Conservation (phyloP, 2,797 vertebrate genomes). For the Scolopax bukidnonensis region DNA sequence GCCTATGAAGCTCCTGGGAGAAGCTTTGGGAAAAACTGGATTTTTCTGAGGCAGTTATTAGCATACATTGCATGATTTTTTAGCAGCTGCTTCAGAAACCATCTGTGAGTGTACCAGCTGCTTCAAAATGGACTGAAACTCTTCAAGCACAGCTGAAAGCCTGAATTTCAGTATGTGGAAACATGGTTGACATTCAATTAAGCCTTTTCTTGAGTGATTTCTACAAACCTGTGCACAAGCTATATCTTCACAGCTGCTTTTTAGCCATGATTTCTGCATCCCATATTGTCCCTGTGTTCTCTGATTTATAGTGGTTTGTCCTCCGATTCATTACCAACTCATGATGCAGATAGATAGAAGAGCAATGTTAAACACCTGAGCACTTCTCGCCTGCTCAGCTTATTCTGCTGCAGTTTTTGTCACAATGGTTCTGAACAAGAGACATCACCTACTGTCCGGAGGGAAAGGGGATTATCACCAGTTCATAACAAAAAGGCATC, state of each 20-base stretch:
- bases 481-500: neutral
- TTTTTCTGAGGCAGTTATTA: neutral
- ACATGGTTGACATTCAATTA: neutral
- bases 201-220: neutral
- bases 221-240: neutral
- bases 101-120: neutral
- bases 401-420: neutral
- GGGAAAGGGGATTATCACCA: neutral
- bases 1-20: neutral
- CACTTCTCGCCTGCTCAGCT: neutral
- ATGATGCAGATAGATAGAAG: neutral
- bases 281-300: neutral
- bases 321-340: neutral
- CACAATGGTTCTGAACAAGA: neutral
- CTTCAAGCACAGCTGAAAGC: neutral
- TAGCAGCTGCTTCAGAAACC: neutral
- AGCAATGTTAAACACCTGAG: neutral
- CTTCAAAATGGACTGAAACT: neutral
- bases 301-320: neutral
- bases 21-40: neutral
- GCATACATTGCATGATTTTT: neutral
- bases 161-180: neutral
- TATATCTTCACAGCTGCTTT: neutral
- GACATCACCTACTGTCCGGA: neutral
- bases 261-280: neutral